Percentiles rank a stretch among this genome's conserved stretches.
These are phyloP conservation scores for Callipepla californica DNA, from an alignment of 2,113 vertebrate genomes.

Conservation along the genomic window DNA sequence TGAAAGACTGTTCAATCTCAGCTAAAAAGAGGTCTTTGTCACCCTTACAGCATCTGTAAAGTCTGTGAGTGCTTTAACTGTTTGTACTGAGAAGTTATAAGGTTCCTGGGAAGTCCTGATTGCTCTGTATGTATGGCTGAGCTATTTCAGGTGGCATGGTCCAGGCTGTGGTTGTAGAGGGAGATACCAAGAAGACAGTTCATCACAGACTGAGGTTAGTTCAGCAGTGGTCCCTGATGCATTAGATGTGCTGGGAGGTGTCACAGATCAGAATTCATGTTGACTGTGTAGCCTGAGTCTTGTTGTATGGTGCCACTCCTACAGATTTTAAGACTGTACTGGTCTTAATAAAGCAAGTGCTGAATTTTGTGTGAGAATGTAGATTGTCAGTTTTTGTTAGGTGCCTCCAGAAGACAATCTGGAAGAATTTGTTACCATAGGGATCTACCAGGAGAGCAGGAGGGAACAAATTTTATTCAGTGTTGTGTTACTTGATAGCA, in stretches of 20 bases:
- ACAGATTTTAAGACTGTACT: neutral
- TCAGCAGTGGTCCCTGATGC: neutral
- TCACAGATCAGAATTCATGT: neutral
- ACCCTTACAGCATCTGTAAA: neutral
- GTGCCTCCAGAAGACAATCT: neutral
- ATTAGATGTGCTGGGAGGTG: neutral
- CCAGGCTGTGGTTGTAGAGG: neutral
- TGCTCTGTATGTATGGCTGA: neutral
- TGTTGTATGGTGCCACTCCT: neutral
- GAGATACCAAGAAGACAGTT: neutral
- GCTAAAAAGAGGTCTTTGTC: neutral
- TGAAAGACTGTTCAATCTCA: neutral
- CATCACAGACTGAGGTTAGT: neutral
- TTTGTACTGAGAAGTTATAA: neutral
- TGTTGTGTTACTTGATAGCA: neutral
- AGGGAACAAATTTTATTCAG: neutral
- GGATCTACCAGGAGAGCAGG: neutral
- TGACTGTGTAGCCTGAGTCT: neutral
- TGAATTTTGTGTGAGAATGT: neutral
- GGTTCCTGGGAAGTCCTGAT: neutral
- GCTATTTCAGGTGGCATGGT: rapidly evolving
- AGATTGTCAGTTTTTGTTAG: neutral
- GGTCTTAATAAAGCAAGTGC: neutral
- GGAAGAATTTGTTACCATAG: neutral
- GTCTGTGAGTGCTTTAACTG: neutral